Percentiles rank a stretch among this genome's conserved stretches.
Evolutionary conservation across 1,140 invertebrate species (phyloP).

Genomic region (Battus philenor): DNA sequence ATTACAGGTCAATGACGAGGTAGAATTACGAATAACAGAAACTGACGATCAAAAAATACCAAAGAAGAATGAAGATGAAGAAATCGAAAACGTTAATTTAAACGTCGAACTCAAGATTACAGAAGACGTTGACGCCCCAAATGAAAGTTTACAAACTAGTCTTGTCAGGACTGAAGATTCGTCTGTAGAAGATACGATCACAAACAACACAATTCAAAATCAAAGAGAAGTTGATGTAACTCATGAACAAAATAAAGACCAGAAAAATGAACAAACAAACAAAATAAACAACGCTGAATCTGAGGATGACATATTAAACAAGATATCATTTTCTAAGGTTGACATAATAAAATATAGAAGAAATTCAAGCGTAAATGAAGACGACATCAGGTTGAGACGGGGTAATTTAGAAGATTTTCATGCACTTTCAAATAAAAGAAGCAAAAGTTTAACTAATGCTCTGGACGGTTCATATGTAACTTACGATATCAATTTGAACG

Average conservation of each 20-base stretch:
- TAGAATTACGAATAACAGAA: slow-evolving; percentile 45
- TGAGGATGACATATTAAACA: slow-evolving; percentile 46
- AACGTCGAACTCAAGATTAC: slow-evolving; percentile 71
- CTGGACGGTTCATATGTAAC: slow-evolving; percentile 40
- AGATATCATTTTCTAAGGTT: slow-evolving; percentile 51
- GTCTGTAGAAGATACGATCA: slow-evolving; percentile 8
- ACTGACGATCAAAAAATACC: slow-evolving; percentile 27
- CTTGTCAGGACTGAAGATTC: slow-evolving; percentile 5
- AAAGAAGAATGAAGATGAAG: slow-evolving; percentile 37
- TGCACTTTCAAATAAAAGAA: slow-evolving; percentile 51
- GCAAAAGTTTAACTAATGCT: slow-evolving; percentile 60
- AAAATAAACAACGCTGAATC: slow-evolving; percentile 30
- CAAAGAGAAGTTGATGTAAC: slow-evolving; percentile 18
- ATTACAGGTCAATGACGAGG: slow-evolving; percentile 36
- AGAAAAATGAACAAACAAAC: slow-evolving; percentile 12
- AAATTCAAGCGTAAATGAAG: slow-evolving; percentile 68
- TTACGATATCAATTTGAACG: slow-evolving; percentile 61
- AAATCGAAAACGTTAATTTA: slow-evolving; percentile 56
- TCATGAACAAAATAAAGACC: too few relatives aligned
- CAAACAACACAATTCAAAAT: slow-evolving; percentile 7
- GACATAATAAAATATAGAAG: slow-evolving; percentile 61
- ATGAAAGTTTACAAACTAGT: slow-evolving; percentile 15
- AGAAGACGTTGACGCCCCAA: slow-evolving; percentile 52
- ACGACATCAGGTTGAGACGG: slow-evolving; percentile 56
- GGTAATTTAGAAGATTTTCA: slow-evolving; percentile 66